Conservation (phyloP, 1,140 invertebrate genomes). For the Bombus huntii region DNA sequence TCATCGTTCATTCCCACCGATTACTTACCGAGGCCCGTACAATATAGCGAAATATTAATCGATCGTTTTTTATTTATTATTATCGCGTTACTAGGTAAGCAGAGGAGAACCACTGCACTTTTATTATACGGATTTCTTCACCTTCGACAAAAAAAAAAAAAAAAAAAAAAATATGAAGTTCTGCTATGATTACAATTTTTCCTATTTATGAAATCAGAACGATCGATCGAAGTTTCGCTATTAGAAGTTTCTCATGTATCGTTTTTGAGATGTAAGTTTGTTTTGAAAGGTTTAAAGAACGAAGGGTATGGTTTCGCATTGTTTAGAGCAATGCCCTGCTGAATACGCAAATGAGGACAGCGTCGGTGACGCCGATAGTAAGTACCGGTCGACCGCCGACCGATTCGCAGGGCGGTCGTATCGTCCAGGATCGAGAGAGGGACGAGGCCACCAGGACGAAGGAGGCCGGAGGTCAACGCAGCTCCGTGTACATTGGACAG, state of each 20-base stretch:
- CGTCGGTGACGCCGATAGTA: constrained; percentile 57
- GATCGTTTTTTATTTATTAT: constrained; percentile 1
- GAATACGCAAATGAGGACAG: constrained; percentile 63
- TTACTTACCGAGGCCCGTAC: neutral
- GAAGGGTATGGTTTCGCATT: constrained; percentile 13
- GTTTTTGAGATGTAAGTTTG: neutral
- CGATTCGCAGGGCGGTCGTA: constrained; percentile 70
- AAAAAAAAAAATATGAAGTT: neutral
- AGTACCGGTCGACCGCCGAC: constrained; percentile 66
- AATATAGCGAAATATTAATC: constrained; percentile 2
- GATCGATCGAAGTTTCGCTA: constrained; percentile 19
- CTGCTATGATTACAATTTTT: neutral
- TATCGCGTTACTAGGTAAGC: no score
- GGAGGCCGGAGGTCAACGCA: constrained; percentile 76
- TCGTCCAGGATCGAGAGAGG: constrained; percentile 75
- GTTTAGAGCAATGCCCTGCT: constrained; percentile 69
- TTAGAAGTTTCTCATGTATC: neutral
- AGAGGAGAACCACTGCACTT: no score
- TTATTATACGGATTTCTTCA: no score
- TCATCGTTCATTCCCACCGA: constrained; percentile 2
- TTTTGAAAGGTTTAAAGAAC: constrained; percentile 1
- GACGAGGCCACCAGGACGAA: constrained; percentile 75
- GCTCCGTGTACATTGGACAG: constrained; percentile 80
- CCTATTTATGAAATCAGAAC: neutral
- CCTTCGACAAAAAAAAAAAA: neutral